These are phyloP conservation scores for Tamias sibiricus DNA, from an alignment of 2,113 vertebrate genomes.

Conservation along the genomic window DNA sequence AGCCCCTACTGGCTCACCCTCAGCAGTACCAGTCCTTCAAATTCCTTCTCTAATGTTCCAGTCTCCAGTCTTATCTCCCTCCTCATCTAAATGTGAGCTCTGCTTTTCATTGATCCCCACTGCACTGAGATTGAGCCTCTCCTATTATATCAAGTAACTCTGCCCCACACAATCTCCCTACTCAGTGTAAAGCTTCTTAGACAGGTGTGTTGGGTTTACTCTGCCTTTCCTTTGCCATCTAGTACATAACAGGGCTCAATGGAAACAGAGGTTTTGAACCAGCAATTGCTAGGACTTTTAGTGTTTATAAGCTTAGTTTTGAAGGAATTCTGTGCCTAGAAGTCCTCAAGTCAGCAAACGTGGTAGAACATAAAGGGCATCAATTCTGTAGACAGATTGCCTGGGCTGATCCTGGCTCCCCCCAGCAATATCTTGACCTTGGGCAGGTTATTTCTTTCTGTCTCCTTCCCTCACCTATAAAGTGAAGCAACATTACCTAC, in stretches of 20 bases:
- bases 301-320: not conserved
- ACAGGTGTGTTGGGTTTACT: not conserved
- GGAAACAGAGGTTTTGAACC: not conserved
- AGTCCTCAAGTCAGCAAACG: not conserved
- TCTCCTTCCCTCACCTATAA: conserved; percentile 7
- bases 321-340: not conserved
- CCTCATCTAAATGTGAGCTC: not conserved
- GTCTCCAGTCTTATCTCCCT: not conserved
- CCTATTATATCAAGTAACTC: not conserved
- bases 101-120: not conserved
- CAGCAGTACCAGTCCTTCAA: not conserved
- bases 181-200: not conserved
- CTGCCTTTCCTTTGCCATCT: not conserved
- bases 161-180: not conserved
- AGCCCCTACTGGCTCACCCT: not conserved
- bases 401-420: not conserved
- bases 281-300: not conserved
- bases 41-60: not conserved
- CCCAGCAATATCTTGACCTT: too few species aligned
- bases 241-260: not conserved
- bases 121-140: not conserved
- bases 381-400: accelerated
- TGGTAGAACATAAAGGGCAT: too few species aligned
- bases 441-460: not conserved
- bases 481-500: not conserved